Conservation (phyloP, 2,888 invertebrate species). For the Megaustenia siamemsis region DNA sequence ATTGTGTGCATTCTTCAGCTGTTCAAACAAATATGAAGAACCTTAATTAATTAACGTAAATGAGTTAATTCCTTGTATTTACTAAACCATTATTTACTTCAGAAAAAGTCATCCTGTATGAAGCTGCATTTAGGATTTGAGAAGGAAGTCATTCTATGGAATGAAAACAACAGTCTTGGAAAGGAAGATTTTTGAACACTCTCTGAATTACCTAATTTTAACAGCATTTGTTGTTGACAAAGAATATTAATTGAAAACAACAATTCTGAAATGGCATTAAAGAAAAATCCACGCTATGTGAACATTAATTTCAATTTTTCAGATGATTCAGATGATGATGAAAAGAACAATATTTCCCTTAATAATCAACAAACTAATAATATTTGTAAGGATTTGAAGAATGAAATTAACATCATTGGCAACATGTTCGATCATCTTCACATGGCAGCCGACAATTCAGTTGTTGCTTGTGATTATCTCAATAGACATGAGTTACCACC, state of each 20-base stretch:
- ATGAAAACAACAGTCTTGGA: not conserved
- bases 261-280: constrained; percentile 4
- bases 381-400: not conserved
- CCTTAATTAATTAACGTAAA: too few species aligned
- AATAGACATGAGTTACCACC: constrained; percentile 38
- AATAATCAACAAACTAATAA: not conserved
- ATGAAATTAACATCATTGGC: not conserved
- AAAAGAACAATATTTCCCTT: not conserved
- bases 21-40: too few species aligned
- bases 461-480: not conserved
- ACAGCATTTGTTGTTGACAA: not conserved
- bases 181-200: not conserved
- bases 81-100: too few species aligned
- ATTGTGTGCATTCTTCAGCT: too few species aligned
- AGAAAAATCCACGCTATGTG: not conserved
- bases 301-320: constrained; percentile 51
- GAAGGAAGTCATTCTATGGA: not conserved
- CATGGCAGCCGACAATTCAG: not conserved
- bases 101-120: too few species aligned
- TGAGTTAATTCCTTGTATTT: too few species aligned
- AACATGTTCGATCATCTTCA: not conserved
- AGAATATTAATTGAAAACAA: not conserved
- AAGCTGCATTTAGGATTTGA: not conserved
- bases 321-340: constrained; percentile 46
- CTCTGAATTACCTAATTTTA: not conserved